phyloP scores from a whole-genome alignment of 2,113 vertebrate genomes.

The Redunca redunca region DNA sequence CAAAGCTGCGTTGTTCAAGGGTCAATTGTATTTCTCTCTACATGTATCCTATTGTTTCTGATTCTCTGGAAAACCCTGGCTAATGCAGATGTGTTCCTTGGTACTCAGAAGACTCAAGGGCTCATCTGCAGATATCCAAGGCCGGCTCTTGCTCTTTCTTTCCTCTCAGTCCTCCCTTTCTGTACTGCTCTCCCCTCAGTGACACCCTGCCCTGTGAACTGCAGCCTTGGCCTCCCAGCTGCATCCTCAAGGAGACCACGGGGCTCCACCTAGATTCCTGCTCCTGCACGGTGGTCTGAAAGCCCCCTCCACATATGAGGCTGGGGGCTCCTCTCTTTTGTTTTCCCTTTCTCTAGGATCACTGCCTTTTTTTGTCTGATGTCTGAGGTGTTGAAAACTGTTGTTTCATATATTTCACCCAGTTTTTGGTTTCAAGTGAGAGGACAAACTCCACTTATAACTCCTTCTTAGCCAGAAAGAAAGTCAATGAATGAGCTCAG shows the following conservation, averaged over 20 bases:
- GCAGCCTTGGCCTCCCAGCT: neutral
- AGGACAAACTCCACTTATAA: neutral
- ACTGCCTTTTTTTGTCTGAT: neutral
- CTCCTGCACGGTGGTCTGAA: neutral
- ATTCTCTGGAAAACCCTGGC: neutral
- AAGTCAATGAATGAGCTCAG: neutral
- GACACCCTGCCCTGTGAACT: neutral
- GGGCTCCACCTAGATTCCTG: accelerated
- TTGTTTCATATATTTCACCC: neutral
- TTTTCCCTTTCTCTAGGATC: neutral
- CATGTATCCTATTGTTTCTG: neutral
- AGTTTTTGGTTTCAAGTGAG: neutral
- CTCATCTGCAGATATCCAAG: neutral
- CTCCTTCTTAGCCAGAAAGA: neutral
- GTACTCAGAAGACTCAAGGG: neutral
- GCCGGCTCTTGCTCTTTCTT: accelerated
- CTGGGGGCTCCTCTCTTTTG: neutral
- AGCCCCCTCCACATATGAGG: neutral
- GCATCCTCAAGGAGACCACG: neutral
- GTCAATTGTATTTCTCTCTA: neutral
- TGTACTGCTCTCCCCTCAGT: neutral
- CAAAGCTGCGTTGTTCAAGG: neutral
- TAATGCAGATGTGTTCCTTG: neutral
- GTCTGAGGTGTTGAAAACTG: neutral
- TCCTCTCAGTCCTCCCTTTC: neutral